Conservation (phyloP, 2,113 vertebrate species). For the cattle (Bos taurus) region DNA sequence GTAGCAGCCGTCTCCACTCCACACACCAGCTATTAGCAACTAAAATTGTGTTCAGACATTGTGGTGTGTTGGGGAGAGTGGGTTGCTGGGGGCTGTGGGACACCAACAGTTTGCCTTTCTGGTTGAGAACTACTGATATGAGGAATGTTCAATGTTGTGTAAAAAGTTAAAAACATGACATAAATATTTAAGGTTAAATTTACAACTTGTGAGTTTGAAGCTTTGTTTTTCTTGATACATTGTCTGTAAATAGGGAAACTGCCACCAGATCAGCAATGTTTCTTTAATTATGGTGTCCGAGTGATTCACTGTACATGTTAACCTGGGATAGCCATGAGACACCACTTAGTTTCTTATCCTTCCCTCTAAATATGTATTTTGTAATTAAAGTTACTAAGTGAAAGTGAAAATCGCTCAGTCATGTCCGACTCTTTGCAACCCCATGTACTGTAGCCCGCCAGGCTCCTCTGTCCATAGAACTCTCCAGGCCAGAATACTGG, state of each 20-base stretch:
- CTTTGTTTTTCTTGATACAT: neutral
- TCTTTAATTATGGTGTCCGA: neutral
- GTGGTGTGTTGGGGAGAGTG: neutral
- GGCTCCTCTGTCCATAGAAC: neutral
- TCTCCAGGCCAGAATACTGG: neutral
- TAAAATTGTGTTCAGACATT: neutral
- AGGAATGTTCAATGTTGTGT: neutral
- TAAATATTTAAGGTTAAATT: neutral
- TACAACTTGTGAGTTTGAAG: neutral
- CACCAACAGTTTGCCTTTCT: neutral
- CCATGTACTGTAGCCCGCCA: neutral
- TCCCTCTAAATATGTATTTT: neutral
- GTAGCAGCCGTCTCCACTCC: neutral
- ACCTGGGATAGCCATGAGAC: neutral
- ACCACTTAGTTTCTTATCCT: slow-evolving; percentile 9
- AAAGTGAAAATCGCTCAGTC: neutral
- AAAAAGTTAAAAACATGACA: neutral
- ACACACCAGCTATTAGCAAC: neutral
- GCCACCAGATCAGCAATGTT: neutral
- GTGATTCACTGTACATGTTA: neutral
- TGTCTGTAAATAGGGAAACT: neutral
- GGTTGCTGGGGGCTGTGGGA: neutral
- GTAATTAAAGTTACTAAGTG: slow-evolving; percentile 12
- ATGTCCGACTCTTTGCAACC: neutral
- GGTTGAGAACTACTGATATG: neutral